Evolutionary conservation across 92 coral and sea anemone genomes (phyloP), one percentile per base, ranked within the genome.

Genomic region (Porites divaricata): DNA sequence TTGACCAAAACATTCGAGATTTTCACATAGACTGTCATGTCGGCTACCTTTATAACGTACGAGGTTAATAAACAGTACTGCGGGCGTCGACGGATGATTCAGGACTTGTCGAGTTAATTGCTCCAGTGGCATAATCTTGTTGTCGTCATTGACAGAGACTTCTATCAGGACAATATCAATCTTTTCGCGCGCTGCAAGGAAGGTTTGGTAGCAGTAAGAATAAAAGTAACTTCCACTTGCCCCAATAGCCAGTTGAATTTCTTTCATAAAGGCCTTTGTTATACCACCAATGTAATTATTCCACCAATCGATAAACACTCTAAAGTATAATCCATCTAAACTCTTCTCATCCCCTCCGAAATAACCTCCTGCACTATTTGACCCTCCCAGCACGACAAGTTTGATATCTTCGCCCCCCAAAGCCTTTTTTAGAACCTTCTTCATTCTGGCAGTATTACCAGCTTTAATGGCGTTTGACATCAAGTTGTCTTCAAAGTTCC

Each of bases 301-400:
- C 98, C 95, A 94, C 95, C 93, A 94, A 65, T 77, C 85, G 16
- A 64, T 73, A 45, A 94, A 89, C 25, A 82, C 80, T 22, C 76
- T 81, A 19, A 80, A 87, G 58, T 91, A 94, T 51, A 86, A 74
- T 22, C 87, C 89, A 0, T 88, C 24, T 24, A 84, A 23, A 49
- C 89, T 51, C 10, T 85, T 81, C 64, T 88, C 89, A 65, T 85
- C 91, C 16, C 74, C 74, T 23, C 85, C 83, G 11, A 94, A 57
- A 8, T 90, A 91, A 6, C 95, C 98, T 7, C 95, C 98, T 20
- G 98, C 98, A 16, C 91, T 88, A 73, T 94, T 89, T 21, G 98
- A 94, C 5, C 98, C 95, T 19, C 95, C 95, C 7, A 89, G 79
- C 56, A 92, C 90, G 70, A 89, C 91, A 2, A 90, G 45, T 4